These are phyloP conservation scores for Petroica traversi DNA, from an alignment of 2,113 vertebrate species.

Conservation along the genomic window DNA sequence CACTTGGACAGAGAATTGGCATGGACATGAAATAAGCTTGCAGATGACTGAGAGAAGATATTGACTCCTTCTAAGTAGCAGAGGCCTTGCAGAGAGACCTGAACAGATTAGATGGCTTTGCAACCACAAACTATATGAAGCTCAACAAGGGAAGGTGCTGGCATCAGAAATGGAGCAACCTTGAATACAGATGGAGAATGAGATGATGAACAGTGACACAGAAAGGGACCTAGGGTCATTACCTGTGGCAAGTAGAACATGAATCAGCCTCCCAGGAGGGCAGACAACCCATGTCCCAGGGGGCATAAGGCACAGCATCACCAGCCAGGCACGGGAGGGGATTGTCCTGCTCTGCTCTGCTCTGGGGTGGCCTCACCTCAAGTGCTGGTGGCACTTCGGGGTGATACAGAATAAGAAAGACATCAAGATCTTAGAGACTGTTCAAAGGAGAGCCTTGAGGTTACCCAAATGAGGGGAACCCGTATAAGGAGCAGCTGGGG, in stretches of 20 bases:
- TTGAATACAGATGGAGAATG: background rate
- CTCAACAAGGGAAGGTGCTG: background rate
- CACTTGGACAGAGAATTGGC: too few relatives aligned
- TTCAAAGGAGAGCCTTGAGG: background rate
- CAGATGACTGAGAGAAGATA: background rate
- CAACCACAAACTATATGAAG: background rate
- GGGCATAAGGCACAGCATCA: background rate
- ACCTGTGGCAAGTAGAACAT: fast-evolving
- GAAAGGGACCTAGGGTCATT: background rate
- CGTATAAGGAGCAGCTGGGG: fast-evolving
- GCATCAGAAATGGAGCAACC: background rate
- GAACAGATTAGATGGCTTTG: background rate
- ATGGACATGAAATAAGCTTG: background rate
- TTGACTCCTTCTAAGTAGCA: fast-evolving
- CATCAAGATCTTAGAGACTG: fast-evolving
- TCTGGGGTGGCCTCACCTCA: fast-evolving
- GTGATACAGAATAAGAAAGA: fast-evolving
- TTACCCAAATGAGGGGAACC: too few relatives aligned
- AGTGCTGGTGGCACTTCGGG: background rate
- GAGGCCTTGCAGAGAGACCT: too few relatives aligned
- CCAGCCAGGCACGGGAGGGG: background rate
- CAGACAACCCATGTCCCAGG: fast-evolving
- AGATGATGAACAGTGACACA: background rate
- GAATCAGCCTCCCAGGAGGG: too few relatives aligned
- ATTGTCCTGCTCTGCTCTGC: background rate